Percentiles rank a stretch among this genome's conserved stretches.
Conservation (phyloP, 2,113 vertebrate genomes). For the Caloenas nicobarica region DNA sequence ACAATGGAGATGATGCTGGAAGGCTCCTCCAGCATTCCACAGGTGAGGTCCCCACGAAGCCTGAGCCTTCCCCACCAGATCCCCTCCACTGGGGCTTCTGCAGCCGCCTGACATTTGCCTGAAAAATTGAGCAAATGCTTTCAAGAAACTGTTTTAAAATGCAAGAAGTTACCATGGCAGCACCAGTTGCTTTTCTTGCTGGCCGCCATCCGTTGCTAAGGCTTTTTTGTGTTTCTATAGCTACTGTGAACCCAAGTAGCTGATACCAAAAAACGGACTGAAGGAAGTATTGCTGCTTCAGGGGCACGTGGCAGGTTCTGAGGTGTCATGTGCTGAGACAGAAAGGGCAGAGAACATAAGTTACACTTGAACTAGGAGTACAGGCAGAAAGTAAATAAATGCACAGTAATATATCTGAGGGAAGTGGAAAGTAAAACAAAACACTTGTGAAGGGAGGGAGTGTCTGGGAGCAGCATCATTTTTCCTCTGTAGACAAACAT, state of each 20-base stretch:
- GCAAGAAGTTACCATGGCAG: slow-evolving; percentile 44
- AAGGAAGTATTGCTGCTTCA: not conserved
- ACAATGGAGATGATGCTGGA: slow-evolving; percentile 77
- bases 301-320: not conserved
- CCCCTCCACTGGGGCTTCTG: not conserved
- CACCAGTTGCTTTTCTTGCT: not conserved
- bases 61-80: not conserved
- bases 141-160: not conserved
- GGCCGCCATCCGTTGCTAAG: slow-evolving; percentile 24
- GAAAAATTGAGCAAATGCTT: slow-evolving; percentile 10
- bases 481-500: not conserved
- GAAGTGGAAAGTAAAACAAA: not conserved
- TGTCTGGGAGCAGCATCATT: not conserved
- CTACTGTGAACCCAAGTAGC: not conserved
- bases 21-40: slow-evolving; percentile 74
- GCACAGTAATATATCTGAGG: not conserved
- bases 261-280: not conserved
- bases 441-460: not conserved
- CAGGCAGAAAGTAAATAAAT: not conserved
- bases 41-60: slow-evolving; percentile 67
- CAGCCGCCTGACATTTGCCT: not conserved
- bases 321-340: not conserved
- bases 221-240: slow-evolving; percentile 40
- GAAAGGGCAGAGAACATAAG: not conserved
- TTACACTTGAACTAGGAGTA: not conserved